phyloP scores from a whole-genome alignment of 2,797 vertebrate genomes.

The Phrynocephalus forsythii region DNA sequence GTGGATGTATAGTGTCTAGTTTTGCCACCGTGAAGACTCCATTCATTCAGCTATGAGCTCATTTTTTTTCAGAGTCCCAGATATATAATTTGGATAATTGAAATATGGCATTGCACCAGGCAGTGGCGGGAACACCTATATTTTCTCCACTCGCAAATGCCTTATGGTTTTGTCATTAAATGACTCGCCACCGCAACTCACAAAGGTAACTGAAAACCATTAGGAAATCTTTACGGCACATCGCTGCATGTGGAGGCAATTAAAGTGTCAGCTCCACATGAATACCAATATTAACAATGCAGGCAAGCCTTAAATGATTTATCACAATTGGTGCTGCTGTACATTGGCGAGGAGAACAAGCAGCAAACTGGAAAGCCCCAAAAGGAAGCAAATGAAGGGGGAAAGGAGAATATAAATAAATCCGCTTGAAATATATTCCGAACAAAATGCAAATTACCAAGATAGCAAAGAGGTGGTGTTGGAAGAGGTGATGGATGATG shows the following conservation, averaged over 20 bases:
- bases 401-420: constrained; percentile 27
- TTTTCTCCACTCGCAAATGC: constrained; percentile 32
- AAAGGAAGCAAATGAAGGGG: constrained; percentile 9
- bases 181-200: constrained; percentile 51
- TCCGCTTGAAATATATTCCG: constrained; percentile 36
- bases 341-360: constrained; percentile 28
- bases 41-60: neutral
- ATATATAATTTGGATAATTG: constrained; percentile 25
- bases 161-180: constrained; percentile 41
- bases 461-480: constrained; percentile 7
- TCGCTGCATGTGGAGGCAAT: constrained; percentile 46
- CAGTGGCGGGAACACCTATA: constrained; percentile 38
- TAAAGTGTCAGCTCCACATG: constrained; percentile 44
- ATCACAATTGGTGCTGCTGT: constrained; percentile 33
- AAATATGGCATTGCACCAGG: constrained; percentile 42
- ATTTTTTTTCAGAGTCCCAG: constrained; percentile 23
- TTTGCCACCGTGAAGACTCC: neutral
- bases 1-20: neutral
- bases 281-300: constrained; percentile 36
- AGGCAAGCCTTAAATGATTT: constrained; percentile 52
- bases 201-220: constrained; percentile 44
- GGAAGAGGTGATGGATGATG: neutral
- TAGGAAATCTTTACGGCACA: constrained; percentile 48
- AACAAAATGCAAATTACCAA: constrained; percentile 3
- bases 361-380: neutral